Base-by-base conservation (phyloP, 2,113 vertebrate genomes). In the Accipiter virgatus region DNA sequence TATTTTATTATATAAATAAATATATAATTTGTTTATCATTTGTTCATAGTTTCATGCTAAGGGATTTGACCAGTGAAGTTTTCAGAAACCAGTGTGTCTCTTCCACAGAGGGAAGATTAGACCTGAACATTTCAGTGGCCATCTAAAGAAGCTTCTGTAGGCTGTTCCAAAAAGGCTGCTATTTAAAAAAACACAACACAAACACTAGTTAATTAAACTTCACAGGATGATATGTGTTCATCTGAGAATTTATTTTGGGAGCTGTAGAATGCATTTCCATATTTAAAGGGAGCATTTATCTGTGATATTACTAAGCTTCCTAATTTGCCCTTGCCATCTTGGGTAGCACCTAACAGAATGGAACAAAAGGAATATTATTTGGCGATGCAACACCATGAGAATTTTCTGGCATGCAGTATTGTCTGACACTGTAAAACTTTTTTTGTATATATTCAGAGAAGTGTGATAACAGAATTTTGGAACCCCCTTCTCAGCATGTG, bases 261-360 rank as follows among this genome's bases (percentile, higher is more conserved):
- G 43, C 68, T 85, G 43, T 86, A 78, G 83, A 97, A 96, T 95
- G 73, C 36, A 97, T 96, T 96, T 95, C 88, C 92, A 81, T 96
- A 96, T 95, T 95, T 88, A 94, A 96, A 94, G n/a, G 48, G 58
- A 85, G 61, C 34, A 89, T 81, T 95, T 91, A 58, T 87, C 68
- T 94, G 72, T 81, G 75, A 18, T 95, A 85, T 68, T 92, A 67
- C 61, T 86, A 45, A 91, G 56, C 80, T 91, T 74, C 53, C 48
- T 72, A 59, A 85, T 86, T 96, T 96, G 52, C 36, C 80, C 62
- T 95, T 96, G 86, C 73, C 65, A 45, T 92, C 65, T 74, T 22
- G 29, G 56, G 56, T 89, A 85, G 73, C 61, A 93, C 81, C 83
- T 65, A 90, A 81, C 80, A 89, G 92, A 95, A 81, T 0, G 7